A percentile compares a stretch with the other conserved stretches of the same genome.
These are phyloP conservation scores for Herminia tarsipennalis DNA, from an alignment of 2,888 invertebrate species.

Conservation along the genomic window DNA sequence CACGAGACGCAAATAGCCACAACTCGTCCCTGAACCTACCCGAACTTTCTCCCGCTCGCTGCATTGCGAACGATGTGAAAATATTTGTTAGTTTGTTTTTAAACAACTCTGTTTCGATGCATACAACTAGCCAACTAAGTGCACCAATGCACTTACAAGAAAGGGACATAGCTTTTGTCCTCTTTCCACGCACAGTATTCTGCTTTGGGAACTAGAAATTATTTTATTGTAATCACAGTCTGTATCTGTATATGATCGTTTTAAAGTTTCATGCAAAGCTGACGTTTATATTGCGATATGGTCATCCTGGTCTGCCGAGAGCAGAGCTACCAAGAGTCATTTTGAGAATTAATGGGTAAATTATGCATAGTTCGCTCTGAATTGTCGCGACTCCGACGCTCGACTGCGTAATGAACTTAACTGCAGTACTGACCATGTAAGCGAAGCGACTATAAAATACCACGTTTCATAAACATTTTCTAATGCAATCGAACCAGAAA, in stretches of 20 bases:
- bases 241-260: slow-evolving; percentile 43
- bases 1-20: slow-evolving; percentile 78
- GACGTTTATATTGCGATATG: slow-evolving; percentile 67
- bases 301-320: slow-evolving; percentile 71
- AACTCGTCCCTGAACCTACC: slow-evolving; percentile 81
- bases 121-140: slow-evolving; percentile 28
- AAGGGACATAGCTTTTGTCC: slow-evolving; percentile 22
- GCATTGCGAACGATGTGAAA: slow-evolving; percentile 52
- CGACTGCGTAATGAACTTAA: slow-evolving; percentile 75
- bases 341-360: slow-evolving; percentile 81
- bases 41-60: slow-evolving; percentile 72
- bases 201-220: slow-evolving; percentile 18
- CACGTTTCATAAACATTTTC: slow-evolving; percentile 55
- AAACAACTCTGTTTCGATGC: slow-evolving; percentile 29
- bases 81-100: slow-evolving; percentile 59
- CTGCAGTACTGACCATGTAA: slow-evolving; percentile 62
- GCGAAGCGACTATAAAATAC: slow-evolving; percentile 60
- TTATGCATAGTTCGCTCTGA: slow-evolving; percentile 81
- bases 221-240: slow-evolving; percentile 37
- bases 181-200: slow-evolving; percentile 8
- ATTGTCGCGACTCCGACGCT: slow-evolving; percentile 72
- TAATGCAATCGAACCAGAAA: slow-evolving; percentile 34
- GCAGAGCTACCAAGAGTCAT: slow-evolving; percentile 78
- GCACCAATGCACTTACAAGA: slow-evolving; percentile 34
- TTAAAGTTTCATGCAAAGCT: slow-evolving; percentile 64